A percentile compares a stretch with the other conserved stretches of the same genome.
phyloP scores from a whole-genome alignment of 2,797 vertebrate species.

The Gymnoscopelus braueri region DNA sequence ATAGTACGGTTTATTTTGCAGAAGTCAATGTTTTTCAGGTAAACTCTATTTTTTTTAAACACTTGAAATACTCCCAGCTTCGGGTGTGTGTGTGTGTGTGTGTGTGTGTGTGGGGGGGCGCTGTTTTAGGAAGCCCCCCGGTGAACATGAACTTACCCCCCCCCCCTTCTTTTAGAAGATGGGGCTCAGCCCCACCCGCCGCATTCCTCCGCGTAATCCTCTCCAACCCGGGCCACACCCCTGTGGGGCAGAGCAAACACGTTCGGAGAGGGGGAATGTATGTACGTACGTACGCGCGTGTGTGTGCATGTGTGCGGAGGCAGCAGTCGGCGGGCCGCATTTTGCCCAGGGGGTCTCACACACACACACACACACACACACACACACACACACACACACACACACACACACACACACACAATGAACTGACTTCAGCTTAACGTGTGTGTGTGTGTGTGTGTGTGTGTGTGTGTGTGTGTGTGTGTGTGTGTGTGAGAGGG shows the following conservation, averaged over 20 bases:
- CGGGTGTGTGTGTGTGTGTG: too few species aligned
- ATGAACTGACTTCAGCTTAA: constrained; percentile 65
- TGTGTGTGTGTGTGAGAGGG: not conserved
- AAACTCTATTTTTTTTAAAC: too few species aligned
- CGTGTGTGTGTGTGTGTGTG: constrained; percentile 5
- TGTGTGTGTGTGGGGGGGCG: too few species aligned
- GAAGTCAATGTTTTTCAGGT: too few species aligned
- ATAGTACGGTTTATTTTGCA: too few species aligned
- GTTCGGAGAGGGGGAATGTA: constrained; percentile 67
- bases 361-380: constrained; percentile 63
- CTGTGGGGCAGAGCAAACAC: constrained; percentile 62
- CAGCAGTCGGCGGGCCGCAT: constrained; percentile 35
- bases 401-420: constrained; percentile 45
- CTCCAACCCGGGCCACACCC: constrained; percentile 73
- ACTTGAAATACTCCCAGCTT: too few species aligned
- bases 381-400: too few species aligned
- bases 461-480: constrained; percentile 12
- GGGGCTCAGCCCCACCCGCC: constrained; percentile 58
- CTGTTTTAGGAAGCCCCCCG: not conserved
- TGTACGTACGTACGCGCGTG: constrained; percentile 9
- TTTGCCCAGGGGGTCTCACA: constrained; percentile 59
- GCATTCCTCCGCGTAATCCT: constrained; percentile 79
- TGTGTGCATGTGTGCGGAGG: not conserved
- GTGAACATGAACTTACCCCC: constrained; percentile 56
- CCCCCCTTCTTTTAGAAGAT: constrained; percentile 69